Conservation (phyloP, 2,888 invertebrate species). For the Morinoia aosen region DNA sequence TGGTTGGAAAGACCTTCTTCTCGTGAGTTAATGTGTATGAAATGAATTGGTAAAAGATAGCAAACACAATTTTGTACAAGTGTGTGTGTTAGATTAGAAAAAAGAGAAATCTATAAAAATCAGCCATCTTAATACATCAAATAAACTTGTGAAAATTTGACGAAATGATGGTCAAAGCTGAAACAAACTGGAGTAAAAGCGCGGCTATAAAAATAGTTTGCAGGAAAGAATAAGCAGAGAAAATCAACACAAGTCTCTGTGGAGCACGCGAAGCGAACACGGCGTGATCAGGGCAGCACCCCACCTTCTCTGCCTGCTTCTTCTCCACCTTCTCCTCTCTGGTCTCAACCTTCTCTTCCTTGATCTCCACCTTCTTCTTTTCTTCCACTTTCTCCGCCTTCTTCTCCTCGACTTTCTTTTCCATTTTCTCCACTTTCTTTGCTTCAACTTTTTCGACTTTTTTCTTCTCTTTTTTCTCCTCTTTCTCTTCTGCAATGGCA, state of each 20-base stretch:
- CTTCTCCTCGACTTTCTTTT: slow-evolving; percentile 56
- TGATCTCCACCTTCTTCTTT: slow-evolving; percentile 53
- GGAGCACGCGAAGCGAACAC: not conserved
- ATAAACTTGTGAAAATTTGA: not conserved
- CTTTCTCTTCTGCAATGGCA: slow-evolving; percentile 41
- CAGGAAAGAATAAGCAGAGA: not conserved
- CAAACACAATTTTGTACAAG: not conserved
- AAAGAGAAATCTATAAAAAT: not conserved
- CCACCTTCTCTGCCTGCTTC: slow-evolving; percentile 46
- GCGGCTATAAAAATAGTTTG: not conserved
- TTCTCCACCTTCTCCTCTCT: slow-evolving; percentile 49
- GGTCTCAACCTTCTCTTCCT: slow-evolving; percentile 40
- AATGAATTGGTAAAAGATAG: not conserved
- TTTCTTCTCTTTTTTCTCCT: slow-evolving; percentile 56
- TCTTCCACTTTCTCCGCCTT: slow-evolving; percentile 50
- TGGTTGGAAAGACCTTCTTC: not conserved
- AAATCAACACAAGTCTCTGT: not conserved
- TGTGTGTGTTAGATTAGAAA: not conserved
- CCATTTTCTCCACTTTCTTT: slow-evolving; percentile 57
- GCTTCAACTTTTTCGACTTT: slow-evolving; percentile 60
- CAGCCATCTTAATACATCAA: not conserved
- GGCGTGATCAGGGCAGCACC: not conserved
- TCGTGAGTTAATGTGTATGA: not conserved
- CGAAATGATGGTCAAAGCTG: not conserved
- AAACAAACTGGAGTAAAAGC: not conserved